phyloP scores from a whole-genome alignment of 2,888 invertebrate genomes.

The Cryptosula pallasiana region DNA sequence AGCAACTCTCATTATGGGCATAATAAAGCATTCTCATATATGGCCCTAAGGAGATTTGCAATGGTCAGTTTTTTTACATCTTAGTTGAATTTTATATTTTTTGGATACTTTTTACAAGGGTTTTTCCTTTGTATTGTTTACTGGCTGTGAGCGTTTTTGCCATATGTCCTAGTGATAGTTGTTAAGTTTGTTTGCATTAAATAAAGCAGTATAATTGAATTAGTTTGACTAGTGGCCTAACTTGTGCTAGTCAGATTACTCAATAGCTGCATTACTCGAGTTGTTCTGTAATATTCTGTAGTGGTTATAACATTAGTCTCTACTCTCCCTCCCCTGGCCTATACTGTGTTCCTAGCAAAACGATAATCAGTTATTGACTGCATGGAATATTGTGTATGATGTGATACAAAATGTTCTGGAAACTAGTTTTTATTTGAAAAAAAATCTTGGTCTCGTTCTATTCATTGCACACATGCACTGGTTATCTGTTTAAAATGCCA shows the following conservation, averaged over 20 bases:
- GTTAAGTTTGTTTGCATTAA: constrained; percentile 14
- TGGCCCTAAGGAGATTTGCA: constrained; percentile 9
- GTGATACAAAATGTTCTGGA: too few species aligned
- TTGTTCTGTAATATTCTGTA: too few species aligned
- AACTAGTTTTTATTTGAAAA: too few species aligned
- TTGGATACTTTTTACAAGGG: background rate
- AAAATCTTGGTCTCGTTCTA: too few species aligned
- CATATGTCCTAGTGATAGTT: background rate
- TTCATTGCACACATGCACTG: too few species aligned
- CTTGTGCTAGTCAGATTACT: background rate
- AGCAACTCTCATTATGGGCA: background rate
- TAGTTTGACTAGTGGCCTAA: background rate
- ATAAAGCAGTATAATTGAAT: background rate
- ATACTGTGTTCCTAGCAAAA: too few species aligned
- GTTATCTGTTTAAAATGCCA: too few species aligned
- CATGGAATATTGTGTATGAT: too few species aligned
- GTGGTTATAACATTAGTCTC: too few species aligned
- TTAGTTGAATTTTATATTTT: background rate
- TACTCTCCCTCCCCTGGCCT: too few species aligned
- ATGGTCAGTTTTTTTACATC: background rate
- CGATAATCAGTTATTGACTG: too few species aligned
- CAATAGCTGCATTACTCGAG: background rate
- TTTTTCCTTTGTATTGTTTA: background rate
- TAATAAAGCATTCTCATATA: background rate
- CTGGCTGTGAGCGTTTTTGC: background rate